phyloP scores from a whole-genome alignment of 1,140 invertebrate genomes.

The Nomia melanderi region DNA sequence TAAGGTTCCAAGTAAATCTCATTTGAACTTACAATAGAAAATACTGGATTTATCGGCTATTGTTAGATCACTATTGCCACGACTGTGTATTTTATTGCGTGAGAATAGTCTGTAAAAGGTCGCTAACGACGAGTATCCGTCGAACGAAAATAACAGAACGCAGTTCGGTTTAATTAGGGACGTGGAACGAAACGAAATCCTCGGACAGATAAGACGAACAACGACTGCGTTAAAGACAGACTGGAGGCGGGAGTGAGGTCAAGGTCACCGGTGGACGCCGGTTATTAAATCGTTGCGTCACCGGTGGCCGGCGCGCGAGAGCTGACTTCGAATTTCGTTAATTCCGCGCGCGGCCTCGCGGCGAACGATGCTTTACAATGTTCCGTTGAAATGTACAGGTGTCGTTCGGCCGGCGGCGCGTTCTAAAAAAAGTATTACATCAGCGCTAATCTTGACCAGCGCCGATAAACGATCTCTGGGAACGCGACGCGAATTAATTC shows the following conservation, averaged over 20 bases:
- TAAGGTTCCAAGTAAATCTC: too few species aligned
- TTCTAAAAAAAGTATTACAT: constrained; percentile 8
- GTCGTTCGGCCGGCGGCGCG: background rate
- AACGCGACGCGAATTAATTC: constrained; percentile 4
- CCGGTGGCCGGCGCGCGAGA: background rate
- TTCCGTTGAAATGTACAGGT: background rate
- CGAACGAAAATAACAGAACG: background rate
- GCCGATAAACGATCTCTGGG: background rate
- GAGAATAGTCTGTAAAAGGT: too few species aligned
- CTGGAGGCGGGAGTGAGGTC: constrained; percentile 15
- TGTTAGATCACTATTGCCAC: too few species aligned
- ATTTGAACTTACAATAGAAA: too few species aligned
- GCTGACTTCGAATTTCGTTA: background rate
- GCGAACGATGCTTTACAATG: background rate
- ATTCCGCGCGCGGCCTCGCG: background rate
- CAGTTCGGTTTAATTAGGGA: background rate
- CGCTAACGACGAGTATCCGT: too few species aligned
- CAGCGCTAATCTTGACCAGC: background rate
- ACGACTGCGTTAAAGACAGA: constrained; percentile 10
- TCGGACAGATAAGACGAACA: background rate
- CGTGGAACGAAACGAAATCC: background rate
- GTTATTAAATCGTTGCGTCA: constrained; percentile 24
- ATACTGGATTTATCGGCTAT: too few species aligned
- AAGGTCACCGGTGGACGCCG: constrained; percentile 7
- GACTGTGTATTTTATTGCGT: too few species aligned